Evolutionary conservation across 1,140 invertebrate species (phyloP).

Genomic region (Macrocentrus cingulum): DNA sequence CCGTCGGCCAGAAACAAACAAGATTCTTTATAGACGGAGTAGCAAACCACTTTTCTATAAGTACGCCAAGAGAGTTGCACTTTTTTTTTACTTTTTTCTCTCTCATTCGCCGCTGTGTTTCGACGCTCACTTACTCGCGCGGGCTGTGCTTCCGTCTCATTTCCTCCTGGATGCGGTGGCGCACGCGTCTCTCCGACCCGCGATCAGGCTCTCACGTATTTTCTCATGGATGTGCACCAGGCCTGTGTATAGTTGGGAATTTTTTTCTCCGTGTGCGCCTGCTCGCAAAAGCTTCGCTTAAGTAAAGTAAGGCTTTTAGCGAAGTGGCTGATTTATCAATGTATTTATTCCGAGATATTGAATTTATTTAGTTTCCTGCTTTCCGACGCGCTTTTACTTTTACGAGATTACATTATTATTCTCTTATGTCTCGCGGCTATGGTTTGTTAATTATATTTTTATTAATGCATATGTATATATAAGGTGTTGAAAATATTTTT

Average conservation of each 20-base stretch:
- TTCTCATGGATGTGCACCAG: slow-evolving; percentile 14
- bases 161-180: background rate
- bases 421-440: no score
- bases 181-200: background rate
- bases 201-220: slow-evolving; percentile 4
- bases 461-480: no score
- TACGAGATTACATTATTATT: background rate
- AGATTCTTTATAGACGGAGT: slow-evolving; percentile 54
- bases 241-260: no score
- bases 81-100: slow-evolving; percentile 29
- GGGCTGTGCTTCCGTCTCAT: slow-evolving; percentile 15
- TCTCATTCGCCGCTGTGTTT: slow-evolving; percentile 23
- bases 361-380: slow-evolving; percentile 53
- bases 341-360: slow-evolving; percentile 61
- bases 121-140: slow-evolving; percentile 9
- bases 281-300: slow-evolving; percentile 50
- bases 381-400: slow-evolving; percentile 9
- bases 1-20: slow-evolving; percentile 54
- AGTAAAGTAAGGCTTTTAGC: slow-evolving; percentile 59
- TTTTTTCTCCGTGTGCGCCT: slow-evolving; percentile 55
- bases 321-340: slow-evolving; percentile 60
- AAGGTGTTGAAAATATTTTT: no score
- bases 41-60: slow-evolving; percentile 51
- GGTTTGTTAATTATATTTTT: no score
- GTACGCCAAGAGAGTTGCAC: slow-evolving; percentile 41